A percentile compares a stretch with the other conserved stretches of the same genome.
phyloP scores from a whole-genome alignment of 2,113 vertebrate species.

The Campylomormyrus tamandua region DNA sequence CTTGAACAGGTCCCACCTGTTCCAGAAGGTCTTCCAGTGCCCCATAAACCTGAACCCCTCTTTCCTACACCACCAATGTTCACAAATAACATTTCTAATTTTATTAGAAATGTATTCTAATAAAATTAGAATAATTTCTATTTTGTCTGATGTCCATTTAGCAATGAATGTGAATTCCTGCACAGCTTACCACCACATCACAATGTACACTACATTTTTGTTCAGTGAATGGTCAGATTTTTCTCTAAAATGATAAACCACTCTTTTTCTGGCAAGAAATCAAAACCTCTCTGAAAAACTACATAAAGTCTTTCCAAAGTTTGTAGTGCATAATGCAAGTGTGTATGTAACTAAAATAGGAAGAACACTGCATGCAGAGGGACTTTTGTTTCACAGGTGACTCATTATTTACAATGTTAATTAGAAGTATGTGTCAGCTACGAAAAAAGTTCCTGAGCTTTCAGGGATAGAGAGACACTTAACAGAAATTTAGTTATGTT shows the following conservation, averaged over 20 bases:
- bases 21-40: too few relatives aligned
- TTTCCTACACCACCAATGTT: too few relatives aligned
- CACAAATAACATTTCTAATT: too few relatives aligned
- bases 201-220: neutral
- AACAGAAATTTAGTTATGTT: neutral
- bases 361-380: neutral
- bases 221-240: neutral
- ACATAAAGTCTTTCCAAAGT: neutral
- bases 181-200: neutral
- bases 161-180: neutral
- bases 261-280: neutral
- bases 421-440: neutral
- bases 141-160: too few relatives aligned
- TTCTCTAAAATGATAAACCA: neutral
- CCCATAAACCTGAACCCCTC: too few relatives aligned
- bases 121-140: too few relatives aligned
- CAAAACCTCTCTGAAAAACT: neutral
- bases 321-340: neutral
- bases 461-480: neutral
- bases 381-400: neutral
- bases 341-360: neutral
- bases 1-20: too few relatives aligned
- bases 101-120: too few relatives aligned
- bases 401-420: neutral
- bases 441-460: neutral